Evolutionary conservation across 2,888 invertebrate species (phyloP), one percentile per base, ranked within the genome.

Genomic region (Ellobium chinense): DNA sequence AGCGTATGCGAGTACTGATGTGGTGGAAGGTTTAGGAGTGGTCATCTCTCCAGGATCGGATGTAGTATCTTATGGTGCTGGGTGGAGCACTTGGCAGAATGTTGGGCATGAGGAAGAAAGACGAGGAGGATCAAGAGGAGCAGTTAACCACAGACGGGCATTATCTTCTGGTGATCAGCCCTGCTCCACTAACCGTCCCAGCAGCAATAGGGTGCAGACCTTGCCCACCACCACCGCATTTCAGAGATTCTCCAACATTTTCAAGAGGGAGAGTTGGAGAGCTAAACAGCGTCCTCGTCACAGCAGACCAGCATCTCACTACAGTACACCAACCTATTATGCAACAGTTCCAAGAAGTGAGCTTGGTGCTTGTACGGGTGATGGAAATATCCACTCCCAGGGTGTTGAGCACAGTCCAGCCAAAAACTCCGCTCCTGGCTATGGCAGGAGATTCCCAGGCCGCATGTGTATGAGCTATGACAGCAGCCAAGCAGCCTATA

Each of bases 151-250:
- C 0, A 56, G 58, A 7, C 56, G 56, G 36, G 54, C 56, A 5
- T 56, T 56, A 18, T 3, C 21, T 18, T 29, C 36, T 58, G 18
- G 60, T 18, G 21, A 72, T 7, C 27, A 36, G 36, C 56, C 3
- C 58, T 14, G 18, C 3, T 76, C 76, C 1, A 12, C 9, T 21
- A 36, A n/a, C 34, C 21, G 9, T 21, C 12, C 56, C 21, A 36
- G 18, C 21, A 36, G 12, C 29, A 65, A 39, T 36, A 58, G 68
- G n/a, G 39, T n/a, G 4, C 73, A 73, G 12, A 31, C 73, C 2
- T n/a, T 75, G 68, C 80, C 80, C 0, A 74, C 80, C 5, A 62
- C 65, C 18, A 80, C 80, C 5, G 80, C 80, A n/a, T 80, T 80
- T 54, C 80, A 80, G 29, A 21, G 80, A 3, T 80, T 80, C 36